Conservation (phyloP, 2,113 vertebrate genomes). For the Rhodinocichla rosea region DNA sequence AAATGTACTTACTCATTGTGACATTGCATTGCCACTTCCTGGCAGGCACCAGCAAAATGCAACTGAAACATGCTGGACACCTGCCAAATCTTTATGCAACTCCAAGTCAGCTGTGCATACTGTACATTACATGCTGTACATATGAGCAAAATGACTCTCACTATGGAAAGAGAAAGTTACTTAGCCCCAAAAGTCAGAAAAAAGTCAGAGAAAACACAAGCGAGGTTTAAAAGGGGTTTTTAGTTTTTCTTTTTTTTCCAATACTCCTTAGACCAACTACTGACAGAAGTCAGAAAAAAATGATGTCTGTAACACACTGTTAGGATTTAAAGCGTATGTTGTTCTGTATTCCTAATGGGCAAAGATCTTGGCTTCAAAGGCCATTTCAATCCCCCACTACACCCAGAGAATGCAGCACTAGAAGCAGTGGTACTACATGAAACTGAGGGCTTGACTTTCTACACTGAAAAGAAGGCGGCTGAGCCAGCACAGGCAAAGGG, state of each 20-base stretch:
- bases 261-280: neutral
- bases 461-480: neutral
- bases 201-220: fast-evolving
- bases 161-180: neutral
- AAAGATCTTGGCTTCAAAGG: neutral
- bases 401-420: neutral
- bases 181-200: neutral
- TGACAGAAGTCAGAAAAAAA: neutral
- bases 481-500: neutral
- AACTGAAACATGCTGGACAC: neutral
- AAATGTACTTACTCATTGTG: neutral
- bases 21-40: neutral
- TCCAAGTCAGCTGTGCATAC: neutral
- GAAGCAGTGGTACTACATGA: neutral
- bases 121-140: neutral
- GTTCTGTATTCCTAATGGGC: fast-evolving
- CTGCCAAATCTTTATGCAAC: constrained; percentile 38
- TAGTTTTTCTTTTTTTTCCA: neutral
- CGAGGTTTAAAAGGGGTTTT: neutral
- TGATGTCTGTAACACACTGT: neutral
- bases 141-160: neutral
- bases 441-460: neutral
- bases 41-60: neutral
- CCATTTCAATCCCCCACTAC: neutral
- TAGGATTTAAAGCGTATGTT: neutral